Evolutionary conservation across 2,888 invertebrate species (phyloP).

Genomic region (Polymixis flavicincta): DNA sequence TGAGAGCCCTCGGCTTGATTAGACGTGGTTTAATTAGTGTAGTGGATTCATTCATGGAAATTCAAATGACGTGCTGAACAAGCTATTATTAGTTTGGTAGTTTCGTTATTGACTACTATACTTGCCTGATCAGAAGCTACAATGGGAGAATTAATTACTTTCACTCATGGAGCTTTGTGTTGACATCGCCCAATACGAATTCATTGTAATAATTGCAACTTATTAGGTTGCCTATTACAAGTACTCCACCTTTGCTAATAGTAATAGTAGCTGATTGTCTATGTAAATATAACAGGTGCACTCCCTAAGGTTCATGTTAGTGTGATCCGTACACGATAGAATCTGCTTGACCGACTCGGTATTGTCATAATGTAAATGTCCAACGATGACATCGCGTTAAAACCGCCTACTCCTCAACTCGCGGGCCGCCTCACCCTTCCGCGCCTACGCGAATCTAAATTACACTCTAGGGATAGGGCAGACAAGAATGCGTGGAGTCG

Average conservation of each 20-base stretch:
- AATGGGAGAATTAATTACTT: not conserved
- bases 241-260: no score
- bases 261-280: no score
- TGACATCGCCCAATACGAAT: not conserved
- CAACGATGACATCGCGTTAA: no score
- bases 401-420: no score
- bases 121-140: not conserved
- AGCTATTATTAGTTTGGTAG: conserved; percentile 21
- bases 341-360: not conserved
- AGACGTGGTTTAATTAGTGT: conserved; percentile 42
- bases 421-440: no score
- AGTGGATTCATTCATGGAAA: conserved; percentile 43
- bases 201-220: not conserved
- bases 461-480: no score
- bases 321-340: not conserved
- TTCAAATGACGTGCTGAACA: conserved; percentile 23
- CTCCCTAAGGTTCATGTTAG: not conserved
- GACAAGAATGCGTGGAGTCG: no score
- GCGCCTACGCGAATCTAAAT: no score
- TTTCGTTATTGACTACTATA: not conserved
- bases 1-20: conserved; percentile 38
- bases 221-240: not conserved
- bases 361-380: not conserved
- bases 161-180: not conserved
- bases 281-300: not conserved